These are phyloP conservation scores for Spea bombifrons DNA, from an alignment of 2,113 vertebrate species.

Conservation along the genomic window DNA sequence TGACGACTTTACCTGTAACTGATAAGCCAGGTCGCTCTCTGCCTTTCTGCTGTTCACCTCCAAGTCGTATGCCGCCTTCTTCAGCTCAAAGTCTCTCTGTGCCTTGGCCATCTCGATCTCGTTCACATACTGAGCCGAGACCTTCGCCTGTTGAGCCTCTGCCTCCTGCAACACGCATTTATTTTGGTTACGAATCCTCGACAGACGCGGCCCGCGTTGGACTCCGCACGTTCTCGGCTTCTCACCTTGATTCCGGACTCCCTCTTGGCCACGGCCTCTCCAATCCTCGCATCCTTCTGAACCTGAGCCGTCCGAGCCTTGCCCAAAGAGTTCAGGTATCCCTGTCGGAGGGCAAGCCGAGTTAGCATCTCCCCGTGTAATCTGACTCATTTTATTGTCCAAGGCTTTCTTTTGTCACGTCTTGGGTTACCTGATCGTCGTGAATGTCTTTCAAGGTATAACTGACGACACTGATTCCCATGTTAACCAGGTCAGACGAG, in stretches of 20 bases:
- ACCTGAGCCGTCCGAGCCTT: constrained; percentile 90
- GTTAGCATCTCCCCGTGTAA: neutral
- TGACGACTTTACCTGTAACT: constrained; percentile 77
- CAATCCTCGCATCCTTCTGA: constrained; percentile 85
- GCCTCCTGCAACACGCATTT: constrained; percentile 69
- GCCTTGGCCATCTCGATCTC: constrained; percentile 93
- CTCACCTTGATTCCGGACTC: constrained; percentile 80
- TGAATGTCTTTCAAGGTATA: constrained; percentile 94
- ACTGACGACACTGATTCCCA: constrained; percentile 93
- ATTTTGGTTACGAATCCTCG: neutral
- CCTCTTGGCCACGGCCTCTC: constrained; percentile 87
- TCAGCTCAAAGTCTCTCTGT: constrained; percentile 86
- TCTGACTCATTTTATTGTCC: neutral
- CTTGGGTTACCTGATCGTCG: constrained; percentile 81
- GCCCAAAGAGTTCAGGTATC: constrained; percentile 82
- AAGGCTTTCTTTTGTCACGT: neutral
- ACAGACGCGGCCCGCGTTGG: too few relatives aligned
- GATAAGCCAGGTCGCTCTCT: constrained; percentile 87
- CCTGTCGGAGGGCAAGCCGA: constrained; percentile 59
- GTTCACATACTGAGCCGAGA: constrained; percentile 85
- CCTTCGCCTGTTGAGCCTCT: constrained; percentile 83
- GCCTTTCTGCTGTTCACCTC: constrained; percentile 89
- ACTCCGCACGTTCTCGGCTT: neutral
- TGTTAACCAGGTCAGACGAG: constrained; percentile 91
- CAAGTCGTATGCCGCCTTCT: constrained; percentile 80